Percentiles rank a stretch among this genome's conserved stretches.
Evolutionary conservation across 1,140 invertebrate species (phyloP).

Genomic region (Pollicipes pollicipes): DNA sequence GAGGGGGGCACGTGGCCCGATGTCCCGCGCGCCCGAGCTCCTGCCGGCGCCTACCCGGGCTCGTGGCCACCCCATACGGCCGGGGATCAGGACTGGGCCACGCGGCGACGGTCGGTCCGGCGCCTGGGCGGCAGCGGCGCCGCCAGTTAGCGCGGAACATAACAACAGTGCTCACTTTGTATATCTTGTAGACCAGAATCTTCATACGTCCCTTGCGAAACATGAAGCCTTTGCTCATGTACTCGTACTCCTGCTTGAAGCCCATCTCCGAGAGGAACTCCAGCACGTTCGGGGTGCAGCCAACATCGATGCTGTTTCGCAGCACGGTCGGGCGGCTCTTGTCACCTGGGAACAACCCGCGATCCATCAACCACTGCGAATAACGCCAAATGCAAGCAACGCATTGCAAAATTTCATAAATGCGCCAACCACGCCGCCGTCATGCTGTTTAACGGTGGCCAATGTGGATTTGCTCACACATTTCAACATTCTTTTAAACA

Average conservation of each 20-base stretch:
- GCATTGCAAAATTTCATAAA: neutral
- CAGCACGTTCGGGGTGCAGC: slow-evolving; percentile 67
- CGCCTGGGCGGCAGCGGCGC: too few species aligned
- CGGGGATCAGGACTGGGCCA: too few species aligned
- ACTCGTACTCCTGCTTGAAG: slow-evolving; percentile 63
- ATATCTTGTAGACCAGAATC: slow-evolving; percentile 86
- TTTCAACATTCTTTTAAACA: too few species aligned
- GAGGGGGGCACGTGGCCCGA: too few species aligned
- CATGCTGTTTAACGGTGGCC: slow-evolving; percentile 8
- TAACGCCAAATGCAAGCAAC: slow-evolving; percentile 3
- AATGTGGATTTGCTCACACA: too few species aligned
- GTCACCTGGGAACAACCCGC: slow-evolving; percentile 35
- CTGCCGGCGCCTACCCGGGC: too few species aligned
- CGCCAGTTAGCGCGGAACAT: too few species aligned
- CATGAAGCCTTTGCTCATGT: slow-evolving; percentile 81
- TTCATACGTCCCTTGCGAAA: slow-evolving; percentile 94
- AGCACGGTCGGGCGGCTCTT: slow-evolving; percentile 75
- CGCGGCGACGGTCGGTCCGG: too few species aligned
- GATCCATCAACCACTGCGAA: neutral
- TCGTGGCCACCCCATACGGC: too few species aligned
- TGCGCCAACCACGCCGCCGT: slow-evolving; percentile 1
- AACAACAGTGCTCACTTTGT: slow-evolving; percentile 52
- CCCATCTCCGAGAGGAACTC: slow-evolving; percentile 86
- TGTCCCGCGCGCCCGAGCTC: too few species aligned
- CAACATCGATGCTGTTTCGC: slow-evolving; percentile 76